phyloP scores from a whole-genome alignment of 2,888 invertebrate genomes.

The Endotricha flammealis region DNA sequence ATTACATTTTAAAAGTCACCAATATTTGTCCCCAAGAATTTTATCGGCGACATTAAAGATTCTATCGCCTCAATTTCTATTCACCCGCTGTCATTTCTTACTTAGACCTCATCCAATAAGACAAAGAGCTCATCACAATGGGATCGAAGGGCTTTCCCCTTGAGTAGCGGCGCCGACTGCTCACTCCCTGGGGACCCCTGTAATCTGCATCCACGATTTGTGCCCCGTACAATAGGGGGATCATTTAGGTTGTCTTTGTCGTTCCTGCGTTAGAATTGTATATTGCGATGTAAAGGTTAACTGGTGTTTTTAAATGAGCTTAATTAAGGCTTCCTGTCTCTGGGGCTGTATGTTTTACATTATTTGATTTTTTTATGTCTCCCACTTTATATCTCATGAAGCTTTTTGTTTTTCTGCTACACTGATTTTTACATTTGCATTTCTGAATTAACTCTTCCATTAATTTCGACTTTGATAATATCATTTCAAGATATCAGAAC shows the following conservation, averaged over 20 bases:
- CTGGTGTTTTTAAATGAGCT: conserved; percentile 11
- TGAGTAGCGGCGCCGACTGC: conserved; percentile 25
- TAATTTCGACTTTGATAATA: no score
- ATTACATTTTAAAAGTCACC: no score
- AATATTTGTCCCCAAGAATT: no score
- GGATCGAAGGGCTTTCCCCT: conserved; percentile 18
- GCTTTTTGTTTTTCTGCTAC: no score
- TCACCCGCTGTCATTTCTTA: conserved; percentile 6
- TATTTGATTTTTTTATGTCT: background rate
- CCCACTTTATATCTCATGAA: background rate
- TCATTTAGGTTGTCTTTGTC: conserved; percentile 12
- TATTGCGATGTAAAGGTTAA: conserved; percentile 20
- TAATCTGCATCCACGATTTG: conserved; percentile 39
- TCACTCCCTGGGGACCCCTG: conserved; percentile 29
- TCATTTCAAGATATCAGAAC: no score
- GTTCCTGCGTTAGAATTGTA: conserved; percentile 21
- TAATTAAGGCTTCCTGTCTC: conserved; percentile 4
- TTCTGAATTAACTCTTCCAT: no score
- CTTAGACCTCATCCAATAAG: conserved; percentile 19
- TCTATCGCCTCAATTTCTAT: background rate
- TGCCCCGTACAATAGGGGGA: conserved; percentile 27
- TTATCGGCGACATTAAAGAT: background rate
- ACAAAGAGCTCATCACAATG: conserved; percentile 36
- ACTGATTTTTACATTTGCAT: no score
- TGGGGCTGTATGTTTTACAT: background rate